A percentile compares a stretch with the other conserved stretches of the same genome.
Evolutionary conservation across 2,888 invertebrate species (phyloP).

Genomic region (Encarsia formosa): DNA sequence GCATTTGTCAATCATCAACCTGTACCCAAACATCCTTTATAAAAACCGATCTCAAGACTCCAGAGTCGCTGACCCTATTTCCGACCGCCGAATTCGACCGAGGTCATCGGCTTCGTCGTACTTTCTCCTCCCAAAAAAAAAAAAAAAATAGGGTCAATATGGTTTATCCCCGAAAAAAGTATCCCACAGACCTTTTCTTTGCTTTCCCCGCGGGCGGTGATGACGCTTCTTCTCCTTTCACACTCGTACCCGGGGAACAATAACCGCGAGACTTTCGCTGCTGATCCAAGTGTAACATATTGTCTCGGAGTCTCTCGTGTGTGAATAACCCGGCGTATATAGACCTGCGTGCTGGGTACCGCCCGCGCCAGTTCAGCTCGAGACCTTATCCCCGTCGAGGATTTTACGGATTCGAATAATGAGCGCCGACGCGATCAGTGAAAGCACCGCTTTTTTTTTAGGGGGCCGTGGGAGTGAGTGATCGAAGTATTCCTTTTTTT

Average conservation of each 20-base stretch:
- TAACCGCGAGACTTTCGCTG: constrained; percentile 43
- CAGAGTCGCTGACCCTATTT: too few relatives aligned
- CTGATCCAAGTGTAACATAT: constrained; percentile 45
- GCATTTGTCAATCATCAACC: too few relatives aligned
- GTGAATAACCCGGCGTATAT: constrained; percentile 45
- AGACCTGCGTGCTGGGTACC: constrained; percentile 37
- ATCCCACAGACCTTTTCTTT: too few relatives aligned
- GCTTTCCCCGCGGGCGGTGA: constrained; percentile 1
- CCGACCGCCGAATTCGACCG: too few relatives aligned
- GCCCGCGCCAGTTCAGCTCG: constrained; percentile 38
- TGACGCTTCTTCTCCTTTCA: neutral
- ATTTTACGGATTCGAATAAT: too few relatives aligned
- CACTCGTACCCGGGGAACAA: constrained; percentile 21
- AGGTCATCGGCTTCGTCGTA: too few relatives aligned
- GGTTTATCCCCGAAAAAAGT: too few relatives aligned
- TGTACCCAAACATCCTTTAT: too few relatives aligned
- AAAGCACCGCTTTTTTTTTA: neutral
- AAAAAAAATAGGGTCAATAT: too few relatives aligned
- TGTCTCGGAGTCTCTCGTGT: constrained; percentile 41
- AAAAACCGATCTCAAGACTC: too few relatives aligned
- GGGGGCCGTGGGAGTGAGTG: neutral
- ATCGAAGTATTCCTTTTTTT: neutral
- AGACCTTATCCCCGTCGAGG: constrained; percentile 25
- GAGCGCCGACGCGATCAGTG: too few relatives aligned
- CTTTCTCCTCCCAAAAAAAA: too few relatives aligned